These are phyloP conservation scores for Oryzias celebensis DNA, from an alignment of 2,113 vertebrate genomes.

Conservation along the genomic window DNA sequence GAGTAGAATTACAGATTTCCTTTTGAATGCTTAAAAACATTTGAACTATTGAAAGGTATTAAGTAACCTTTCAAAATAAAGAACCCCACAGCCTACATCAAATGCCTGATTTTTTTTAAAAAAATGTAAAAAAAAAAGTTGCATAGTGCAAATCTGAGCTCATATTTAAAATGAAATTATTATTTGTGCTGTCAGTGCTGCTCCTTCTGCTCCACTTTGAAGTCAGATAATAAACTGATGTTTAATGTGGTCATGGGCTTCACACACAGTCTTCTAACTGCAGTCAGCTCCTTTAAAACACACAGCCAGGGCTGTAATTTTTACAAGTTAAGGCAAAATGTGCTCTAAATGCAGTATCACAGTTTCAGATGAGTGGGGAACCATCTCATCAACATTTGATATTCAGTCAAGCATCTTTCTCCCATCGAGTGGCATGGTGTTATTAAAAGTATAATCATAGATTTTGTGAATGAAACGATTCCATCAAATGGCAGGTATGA, in stretches of 20 bases:
- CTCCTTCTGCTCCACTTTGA: constrained; percentile 72
- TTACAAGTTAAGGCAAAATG: constrained; percentile 81
- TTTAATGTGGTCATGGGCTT: constrained; percentile 80
- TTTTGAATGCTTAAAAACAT: too few species aligned
- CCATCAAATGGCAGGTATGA: constrained; percentile 61
- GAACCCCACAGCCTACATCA: too few species aligned
- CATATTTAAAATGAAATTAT: constrained; percentile 80
- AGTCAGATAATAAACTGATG: constrained; percentile 76
- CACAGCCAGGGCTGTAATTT: constrained; percentile 80
- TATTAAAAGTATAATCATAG: constrained; percentile 79
- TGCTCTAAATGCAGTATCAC: constrained; percentile 81
- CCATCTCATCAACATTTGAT: constrained; percentile 71
- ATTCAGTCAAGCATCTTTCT: constrained; percentile 62
- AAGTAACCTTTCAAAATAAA: too few species aligned
- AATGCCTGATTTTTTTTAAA: background rate
- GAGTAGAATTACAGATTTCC: too few species aligned
- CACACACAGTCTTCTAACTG: constrained; percentile 69
- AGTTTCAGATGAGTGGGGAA: constrained; percentile 73
- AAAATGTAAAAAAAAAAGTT: background rate
- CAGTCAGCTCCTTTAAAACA: constrained; percentile 75
- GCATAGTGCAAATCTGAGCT: constrained; percentile 53
- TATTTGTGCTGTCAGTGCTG: constrained; percentile 72
- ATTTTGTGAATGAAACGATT: constrained; percentile 73
- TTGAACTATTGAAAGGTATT: too few species aligned
- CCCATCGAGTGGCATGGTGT: constrained; percentile 58